phyloP scores from a whole-genome alignment of 1,140 invertebrate species.

The Dinoponera quadriceps region DNA sequence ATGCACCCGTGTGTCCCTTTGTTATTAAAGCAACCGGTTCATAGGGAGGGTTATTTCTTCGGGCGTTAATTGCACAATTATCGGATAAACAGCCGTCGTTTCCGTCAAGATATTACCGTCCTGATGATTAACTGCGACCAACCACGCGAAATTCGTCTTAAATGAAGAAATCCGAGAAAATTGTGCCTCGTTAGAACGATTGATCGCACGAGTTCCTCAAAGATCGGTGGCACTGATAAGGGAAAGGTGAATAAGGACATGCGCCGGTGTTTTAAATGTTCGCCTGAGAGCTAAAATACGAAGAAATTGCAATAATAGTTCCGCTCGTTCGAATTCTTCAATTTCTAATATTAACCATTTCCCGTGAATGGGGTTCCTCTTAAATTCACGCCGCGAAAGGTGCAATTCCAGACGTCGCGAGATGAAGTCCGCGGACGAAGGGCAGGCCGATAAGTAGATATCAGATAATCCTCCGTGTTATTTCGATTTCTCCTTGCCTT shows the following conservation, averaged over 20 bases:
- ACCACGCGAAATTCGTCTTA: slow-evolving; percentile 15
- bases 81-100: slow-evolving; percentile 47
- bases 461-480: slow-evolving; percentile 12
- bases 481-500: slow-evolving; percentile 10
- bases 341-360: background rate
- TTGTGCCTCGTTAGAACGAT: slow-evolving; percentile 13
- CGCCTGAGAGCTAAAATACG: background rate
- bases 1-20: background rate
- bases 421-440: background rate
- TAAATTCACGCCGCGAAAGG: slow-evolving; percentile 10
- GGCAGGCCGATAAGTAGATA: background rate
- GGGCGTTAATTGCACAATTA: slow-evolving; percentile 60
- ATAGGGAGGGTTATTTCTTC: slow-evolving; percentile 11
- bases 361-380: background rate
- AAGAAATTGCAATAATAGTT: background rate
- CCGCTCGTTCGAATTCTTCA: background rate
- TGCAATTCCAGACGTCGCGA: background rate
- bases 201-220: background rate
- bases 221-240: background rate
- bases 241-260: background rate
- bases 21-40: background rate
- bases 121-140: slow-evolving; percentile 14
- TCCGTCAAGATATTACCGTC: background rate
- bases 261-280: background rate
- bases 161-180: slow-evolving; percentile 45